Base-by-base conservation (phyloP, 2,888 invertebrate genomes). In the Nephrotoma flavescens region DNA sequence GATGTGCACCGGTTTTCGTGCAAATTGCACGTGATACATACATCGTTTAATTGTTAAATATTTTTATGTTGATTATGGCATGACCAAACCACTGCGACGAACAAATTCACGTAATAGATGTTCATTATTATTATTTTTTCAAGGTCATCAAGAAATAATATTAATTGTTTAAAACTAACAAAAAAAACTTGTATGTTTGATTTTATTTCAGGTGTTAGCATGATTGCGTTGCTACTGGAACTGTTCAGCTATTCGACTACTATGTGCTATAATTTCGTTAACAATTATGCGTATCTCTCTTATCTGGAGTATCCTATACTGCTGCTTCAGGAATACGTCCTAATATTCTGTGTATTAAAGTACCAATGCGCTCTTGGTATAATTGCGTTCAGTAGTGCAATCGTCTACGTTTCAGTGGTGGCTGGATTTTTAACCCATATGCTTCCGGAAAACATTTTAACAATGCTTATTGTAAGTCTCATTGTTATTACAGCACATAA, bases 291-390 rank as follows among this genome's bases (percentile, higher is more conserved):
- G 11, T 88, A 96, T 9, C 92, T 96, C 88, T 95, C 96, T 0
- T 97, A 96, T 89, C 91, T 97, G 93, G 97, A 97, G 90, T 97
- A 97, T 91, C 96, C 96, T 0, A 94, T 97, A 84, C 94, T 97
- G 88, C 91, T 97, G 87, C 86, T 94, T 1, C 97, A 97, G 92
- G 95, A 96, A 89, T 94, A 95, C 88, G 92, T 96, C 7, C 91
- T 97, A 88, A 93, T 97, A 88, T 95, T 93, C 89, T 93, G 95
- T 87, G 95, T 95, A 2, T 91, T 97, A 87, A 93, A 94, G 89
- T 96, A 95, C 90, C 94, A 94, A 89, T 92, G 93, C 45, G 89
- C 93, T 88, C 89, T 96, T 84, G 92, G 93, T 87, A 89, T 91
- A 19, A 90, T 89, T 11, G 89, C 90, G 12, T 88, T 89, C 87